phyloP scores from a whole-genome alignment of 1,140 invertebrate genomes.

The Orchesella cincta region DNA sequence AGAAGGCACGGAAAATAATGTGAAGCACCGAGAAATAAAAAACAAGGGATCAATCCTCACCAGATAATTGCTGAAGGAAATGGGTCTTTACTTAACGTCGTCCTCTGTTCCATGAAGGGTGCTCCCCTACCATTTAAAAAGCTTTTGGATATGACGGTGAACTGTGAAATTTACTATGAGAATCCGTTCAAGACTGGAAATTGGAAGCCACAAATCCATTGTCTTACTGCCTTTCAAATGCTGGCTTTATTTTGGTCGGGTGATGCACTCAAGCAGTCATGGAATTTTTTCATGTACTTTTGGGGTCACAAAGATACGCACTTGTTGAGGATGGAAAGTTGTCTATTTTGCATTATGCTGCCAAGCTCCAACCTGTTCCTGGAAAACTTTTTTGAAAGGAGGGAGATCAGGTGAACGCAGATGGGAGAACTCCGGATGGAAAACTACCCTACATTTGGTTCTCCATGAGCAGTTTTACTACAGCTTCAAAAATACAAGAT shows the following conservation, averaged over 20 bases:
- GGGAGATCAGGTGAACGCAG: not conserved
- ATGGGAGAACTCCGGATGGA: not conserved
- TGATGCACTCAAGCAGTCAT: not conserved
- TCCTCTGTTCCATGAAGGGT: not conserved
- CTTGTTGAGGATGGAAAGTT: not conserved
- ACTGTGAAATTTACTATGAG: not conserved
- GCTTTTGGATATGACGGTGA: not conserved
- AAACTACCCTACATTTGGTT: not conserved
- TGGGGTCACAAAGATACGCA: not conserved
- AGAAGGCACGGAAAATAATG: not conserved
- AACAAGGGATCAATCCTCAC: not conserved
- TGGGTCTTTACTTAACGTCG: not conserved
- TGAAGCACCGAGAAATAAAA: not conserved
- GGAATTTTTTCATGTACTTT: not conserved
- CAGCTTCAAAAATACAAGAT: not conserved
- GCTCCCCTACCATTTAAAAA: not conserved
- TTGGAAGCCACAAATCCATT: not conserved
- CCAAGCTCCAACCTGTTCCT: conserved; percentile 1
- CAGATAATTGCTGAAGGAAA: not conserved
- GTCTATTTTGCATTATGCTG: not conserved
- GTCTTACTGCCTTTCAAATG: not conserved
- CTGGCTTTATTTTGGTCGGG: not conserved
- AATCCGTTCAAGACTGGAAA: not conserved
- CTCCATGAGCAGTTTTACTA: not conserved
- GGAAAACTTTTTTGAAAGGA: not conserved